These are phyloP conservation scores for Thaumetopoea pityocampa DNA, from an alignment of 1,140 invertebrate genomes.

Conservation along the genomic window DNA sequence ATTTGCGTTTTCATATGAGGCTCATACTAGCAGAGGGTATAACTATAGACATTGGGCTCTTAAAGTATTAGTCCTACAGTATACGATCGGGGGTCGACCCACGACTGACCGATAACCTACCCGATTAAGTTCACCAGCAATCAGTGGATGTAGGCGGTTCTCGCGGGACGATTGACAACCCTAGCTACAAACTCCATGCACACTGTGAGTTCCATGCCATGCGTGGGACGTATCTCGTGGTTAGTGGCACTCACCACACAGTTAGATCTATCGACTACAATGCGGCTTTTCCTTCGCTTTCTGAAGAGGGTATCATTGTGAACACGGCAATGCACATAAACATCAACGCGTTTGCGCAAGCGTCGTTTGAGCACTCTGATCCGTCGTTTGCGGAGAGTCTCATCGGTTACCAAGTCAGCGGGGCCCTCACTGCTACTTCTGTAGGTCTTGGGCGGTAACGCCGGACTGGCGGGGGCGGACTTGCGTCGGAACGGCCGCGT, in stretches of 20 bases:
- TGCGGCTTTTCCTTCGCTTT: constrained; percentile 36
- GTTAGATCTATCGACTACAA: constrained; percentile 47
- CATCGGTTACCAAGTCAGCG: constrained; percentile 58
- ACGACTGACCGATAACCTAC: no score
- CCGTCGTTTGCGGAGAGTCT: constrained; percentile 50
- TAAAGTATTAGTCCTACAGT: no score
- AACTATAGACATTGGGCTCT: no score
- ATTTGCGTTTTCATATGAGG: no score
- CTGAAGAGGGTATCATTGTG: constrained; percentile 33
- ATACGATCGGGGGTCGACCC: no score
- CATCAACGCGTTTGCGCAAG: constrained; percentile 56
- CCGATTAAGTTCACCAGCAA: no score
- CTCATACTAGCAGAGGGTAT: no score
- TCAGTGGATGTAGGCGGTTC: no score
- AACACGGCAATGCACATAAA: constrained; percentile 65
- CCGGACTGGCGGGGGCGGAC: constrained; percentile 79
- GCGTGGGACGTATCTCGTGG: constrained; percentile 24
- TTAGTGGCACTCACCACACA: constrained; percentile 69
- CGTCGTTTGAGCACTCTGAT: constrained; percentile 49
- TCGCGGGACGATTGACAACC: constrained; percentile 5
- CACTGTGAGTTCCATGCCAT: constrained; percentile 30
- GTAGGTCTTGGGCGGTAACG: constrained; percentile 70
- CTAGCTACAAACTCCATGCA: constrained; percentile 40
- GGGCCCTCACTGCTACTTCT: constrained; percentile 74
- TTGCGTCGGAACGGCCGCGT: constrained; percentile 81